Evolutionary conservation across 2,797 vertebrate genomes (phyloP).

Genomic region (Esox lucius): DNA sequence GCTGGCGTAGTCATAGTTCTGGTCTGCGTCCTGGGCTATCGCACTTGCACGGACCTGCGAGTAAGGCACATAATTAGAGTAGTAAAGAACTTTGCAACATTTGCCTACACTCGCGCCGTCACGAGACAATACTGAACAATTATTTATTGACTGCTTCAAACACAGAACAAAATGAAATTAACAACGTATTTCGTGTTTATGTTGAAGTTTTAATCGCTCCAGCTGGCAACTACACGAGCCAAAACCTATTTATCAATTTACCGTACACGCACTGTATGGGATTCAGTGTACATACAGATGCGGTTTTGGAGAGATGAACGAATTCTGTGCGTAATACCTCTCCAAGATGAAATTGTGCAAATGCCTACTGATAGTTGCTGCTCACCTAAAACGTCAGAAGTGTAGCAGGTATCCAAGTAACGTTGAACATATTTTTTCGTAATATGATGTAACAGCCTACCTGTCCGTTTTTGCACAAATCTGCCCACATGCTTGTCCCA

Average conservation of each 20-base stretch:
- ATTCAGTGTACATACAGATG: neutral
- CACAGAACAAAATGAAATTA: neutral
- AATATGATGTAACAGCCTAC: constrained; percentile 54
- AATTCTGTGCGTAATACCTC: constrained; percentile 14
- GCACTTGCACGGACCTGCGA: constrained; percentile 90
- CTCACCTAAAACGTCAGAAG: neutral
- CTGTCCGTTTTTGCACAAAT: constrained; percentile 94
- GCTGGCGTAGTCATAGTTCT: constrained; percentile 96
- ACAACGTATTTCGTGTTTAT: neutral
- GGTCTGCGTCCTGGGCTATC: constrained; percentile 93
- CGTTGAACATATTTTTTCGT: neutral
- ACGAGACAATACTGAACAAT: neutral
- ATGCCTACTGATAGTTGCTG: neutral
- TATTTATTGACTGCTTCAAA: neutral
- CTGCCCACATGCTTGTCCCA: constrained; percentile 95
- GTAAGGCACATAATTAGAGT: neutral
- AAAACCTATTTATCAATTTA: neutral
- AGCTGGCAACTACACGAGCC: too few relatives aligned
- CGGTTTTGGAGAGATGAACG: neutral
- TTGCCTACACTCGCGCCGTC: neutral
- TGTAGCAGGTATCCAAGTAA: neutral
- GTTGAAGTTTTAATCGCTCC: neutral
- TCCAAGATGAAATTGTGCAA: neutral
- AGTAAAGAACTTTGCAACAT: neutral
- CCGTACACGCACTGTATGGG: neutral